Conservation (phyloP, 2,113 vertebrate species). For the Neogale vison region DNA sequence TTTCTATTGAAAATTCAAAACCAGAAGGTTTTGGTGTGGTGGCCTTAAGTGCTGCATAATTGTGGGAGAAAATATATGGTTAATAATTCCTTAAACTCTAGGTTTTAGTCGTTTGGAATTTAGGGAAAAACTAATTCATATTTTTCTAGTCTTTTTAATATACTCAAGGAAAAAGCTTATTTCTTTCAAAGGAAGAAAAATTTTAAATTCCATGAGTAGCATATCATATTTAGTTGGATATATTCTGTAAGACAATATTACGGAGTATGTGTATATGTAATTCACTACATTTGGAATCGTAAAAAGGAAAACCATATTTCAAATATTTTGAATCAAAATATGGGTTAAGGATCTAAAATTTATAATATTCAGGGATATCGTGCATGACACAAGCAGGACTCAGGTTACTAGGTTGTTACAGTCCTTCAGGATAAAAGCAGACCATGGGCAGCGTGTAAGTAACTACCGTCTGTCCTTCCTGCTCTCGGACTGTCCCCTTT, state of each 20-base stretch:
- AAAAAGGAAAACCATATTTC: background rate
- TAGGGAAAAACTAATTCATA: background rate
- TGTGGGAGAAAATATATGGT: background rate
- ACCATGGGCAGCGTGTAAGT: background rate
- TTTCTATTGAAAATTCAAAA: background rate
- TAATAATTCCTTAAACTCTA: background rate
- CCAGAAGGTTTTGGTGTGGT: background rate
- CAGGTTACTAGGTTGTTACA: background rate
- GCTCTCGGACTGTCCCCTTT: fast-evolving
- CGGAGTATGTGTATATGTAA: background rate
- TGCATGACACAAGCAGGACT: background rate
- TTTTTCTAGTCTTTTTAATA: background rate
- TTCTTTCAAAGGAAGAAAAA: constrained; percentile 1
- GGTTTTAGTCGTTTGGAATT: constrained; percentile 33
- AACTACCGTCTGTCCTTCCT: background rate
- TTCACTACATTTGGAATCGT: background rate
- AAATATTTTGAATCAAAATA: background rate
- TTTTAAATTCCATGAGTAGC: background rate
- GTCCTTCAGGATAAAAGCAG: background rate
- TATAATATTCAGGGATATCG: background rate
- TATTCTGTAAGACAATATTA: background rate
- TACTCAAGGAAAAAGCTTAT: background rate
- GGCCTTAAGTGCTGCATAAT: background rate
- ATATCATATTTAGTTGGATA: background rate
- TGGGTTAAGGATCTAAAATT: background rate